These are phyloP conservation scores for Pelobates cultripes DNA, from an alignment of 2,797 vertebrate species.

Conservation along the genomic window DNA sequence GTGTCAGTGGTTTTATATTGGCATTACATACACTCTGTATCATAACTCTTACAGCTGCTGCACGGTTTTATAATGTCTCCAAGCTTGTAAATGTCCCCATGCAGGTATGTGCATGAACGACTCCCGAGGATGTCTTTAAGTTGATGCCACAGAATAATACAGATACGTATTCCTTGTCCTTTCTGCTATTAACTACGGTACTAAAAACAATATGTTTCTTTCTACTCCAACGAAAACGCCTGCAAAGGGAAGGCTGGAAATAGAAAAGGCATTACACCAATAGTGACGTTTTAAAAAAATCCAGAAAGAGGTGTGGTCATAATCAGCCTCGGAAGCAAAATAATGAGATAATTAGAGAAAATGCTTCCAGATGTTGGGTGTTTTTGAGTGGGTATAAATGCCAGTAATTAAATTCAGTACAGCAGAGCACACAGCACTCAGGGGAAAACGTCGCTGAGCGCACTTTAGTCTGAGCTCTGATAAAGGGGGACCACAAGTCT, in stretches of 20 bases:
- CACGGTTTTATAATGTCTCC: too few relatives aligned
- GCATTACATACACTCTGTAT: too few relatives aligned
- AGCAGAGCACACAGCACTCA: too few relatives aligned
- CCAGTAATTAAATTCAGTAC: slow-evolving; percentile 20
- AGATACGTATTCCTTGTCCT: background rate
- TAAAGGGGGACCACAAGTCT: too few relatives aligned
- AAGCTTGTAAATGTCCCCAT: background rate
- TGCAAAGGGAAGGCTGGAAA: background rate
- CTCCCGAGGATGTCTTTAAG: slow-evolving; percentile 6
- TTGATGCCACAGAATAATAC: slow-evolving; percentile 11
- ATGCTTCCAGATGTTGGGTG: slow-evolving; percentile 40
- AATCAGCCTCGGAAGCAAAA: slow-evolving; percentile 22
- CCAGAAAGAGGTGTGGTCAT: slow-evolving; percentile 18
- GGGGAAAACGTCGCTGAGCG: too few relatives aligned
- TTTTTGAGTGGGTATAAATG: slow-evolving; percentile 40
- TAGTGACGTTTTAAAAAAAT: background rate
- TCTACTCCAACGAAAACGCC: background rate
- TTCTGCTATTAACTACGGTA: background rate
- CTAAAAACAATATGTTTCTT: slow-evolving; percentile 8
- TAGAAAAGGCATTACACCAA: background rate
- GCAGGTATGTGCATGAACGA: background rate
- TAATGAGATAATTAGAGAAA: slow-evolving; percentile 46
- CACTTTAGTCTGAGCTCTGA: too few relatives aligned
- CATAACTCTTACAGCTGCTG: too few relatives aligned
- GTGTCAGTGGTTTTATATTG: too few relatives aligned